Percentiles rank a stretch among this genome's conserved stretches.
Evolutionary conservation across 2,113 vertebrate species (phyloP).

Genomic region (Ciconia stormi): DNA sequence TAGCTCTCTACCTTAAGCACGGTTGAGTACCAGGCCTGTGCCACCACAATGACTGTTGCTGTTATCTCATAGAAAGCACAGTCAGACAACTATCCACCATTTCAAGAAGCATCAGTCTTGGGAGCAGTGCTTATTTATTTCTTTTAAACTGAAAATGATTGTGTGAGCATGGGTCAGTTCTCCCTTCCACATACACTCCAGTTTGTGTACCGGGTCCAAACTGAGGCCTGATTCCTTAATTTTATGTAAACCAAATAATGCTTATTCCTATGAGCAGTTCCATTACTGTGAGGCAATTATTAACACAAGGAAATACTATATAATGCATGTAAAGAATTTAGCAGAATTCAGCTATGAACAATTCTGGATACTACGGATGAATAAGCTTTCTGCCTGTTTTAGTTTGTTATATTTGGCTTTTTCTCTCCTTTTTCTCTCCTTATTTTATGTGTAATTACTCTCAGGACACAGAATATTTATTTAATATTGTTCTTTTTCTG

Average conservation of each 20-base stretch:
- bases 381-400: not conserved
- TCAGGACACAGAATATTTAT: conserved; percentile 13
- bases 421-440: not conserved
- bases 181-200: not conserved
- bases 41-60: not conserved
- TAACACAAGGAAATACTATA: not conserved
- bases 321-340: not conserved
- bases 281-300: not conserved
- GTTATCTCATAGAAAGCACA: not conserved
- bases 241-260: not conserved
- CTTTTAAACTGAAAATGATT: not conserved
- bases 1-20: not conserved
- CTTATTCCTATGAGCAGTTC: not conserved
- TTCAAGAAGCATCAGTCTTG: not conserved
- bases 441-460: not conserved
- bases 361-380: not conserved
- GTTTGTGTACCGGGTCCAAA: not conserved
- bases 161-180: not conserved
- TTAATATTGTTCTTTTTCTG: conserved; percentile 11
- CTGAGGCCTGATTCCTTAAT: not conserved
- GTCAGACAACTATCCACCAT: not conserved
- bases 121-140: not conserved
- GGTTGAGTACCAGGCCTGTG: not conserved
- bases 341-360: not conserved
- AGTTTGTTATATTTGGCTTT: conserved; percentile 14